These are phyloP conservation scores for Aphelocoma californica DNA, from an alignment of 2,797 vertebrate species.

Conservation along the genomic window DNA sequence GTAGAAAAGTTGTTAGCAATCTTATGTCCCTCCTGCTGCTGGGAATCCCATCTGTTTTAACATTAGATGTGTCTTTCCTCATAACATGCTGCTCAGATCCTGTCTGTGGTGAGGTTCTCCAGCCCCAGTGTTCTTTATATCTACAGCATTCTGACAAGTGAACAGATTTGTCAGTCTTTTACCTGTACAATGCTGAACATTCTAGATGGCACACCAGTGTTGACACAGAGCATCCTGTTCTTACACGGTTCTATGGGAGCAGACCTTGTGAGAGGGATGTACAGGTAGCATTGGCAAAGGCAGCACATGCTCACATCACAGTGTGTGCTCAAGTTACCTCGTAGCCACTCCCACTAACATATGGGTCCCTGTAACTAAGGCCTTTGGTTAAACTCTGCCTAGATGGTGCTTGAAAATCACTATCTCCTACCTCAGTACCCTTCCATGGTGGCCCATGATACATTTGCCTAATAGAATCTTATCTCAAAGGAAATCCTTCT, in stretches of 20 bases:
- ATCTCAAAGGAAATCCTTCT: neutral
- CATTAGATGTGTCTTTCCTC: neutral
- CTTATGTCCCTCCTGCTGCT: neutral
- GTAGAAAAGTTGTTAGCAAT: neutral
- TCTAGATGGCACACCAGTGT: neutral
- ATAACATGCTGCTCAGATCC: neutral
- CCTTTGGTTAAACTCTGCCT: neutral
- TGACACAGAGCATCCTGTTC: fast-evolving
- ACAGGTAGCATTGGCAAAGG: neutral
- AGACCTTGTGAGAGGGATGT: neutral
- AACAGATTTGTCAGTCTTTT: neutral
- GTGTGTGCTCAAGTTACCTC: neutral
- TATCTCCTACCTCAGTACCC: neutral
- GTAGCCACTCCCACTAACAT: neutral
- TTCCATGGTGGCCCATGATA: neutral
- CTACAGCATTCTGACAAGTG: neutral
- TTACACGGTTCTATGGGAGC: fast-evolving
- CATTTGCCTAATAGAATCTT: neutral
- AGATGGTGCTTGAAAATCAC: neutral
- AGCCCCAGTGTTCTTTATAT: neutral
- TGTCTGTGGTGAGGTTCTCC: neutral
- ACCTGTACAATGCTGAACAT: neutral
- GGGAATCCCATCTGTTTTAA: neutral
- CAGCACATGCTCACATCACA: neutral
- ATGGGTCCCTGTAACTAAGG: neutral